A percentile compares a stretch with the other conserved stretches of the same genome.
Conservation (phyloP, 2,888 invertebrate species). For the Tipula lateralis region DNA sequence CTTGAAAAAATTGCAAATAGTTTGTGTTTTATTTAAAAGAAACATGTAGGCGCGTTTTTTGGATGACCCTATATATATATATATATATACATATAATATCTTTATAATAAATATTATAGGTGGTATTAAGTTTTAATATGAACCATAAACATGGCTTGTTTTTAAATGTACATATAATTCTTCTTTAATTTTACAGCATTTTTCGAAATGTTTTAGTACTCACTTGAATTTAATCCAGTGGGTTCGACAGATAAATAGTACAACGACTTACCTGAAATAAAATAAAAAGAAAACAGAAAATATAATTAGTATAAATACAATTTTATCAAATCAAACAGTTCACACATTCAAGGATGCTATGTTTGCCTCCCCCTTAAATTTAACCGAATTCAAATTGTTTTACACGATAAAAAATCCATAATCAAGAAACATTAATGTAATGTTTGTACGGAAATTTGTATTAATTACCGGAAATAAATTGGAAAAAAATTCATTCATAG, state of each 20-base stretch:
- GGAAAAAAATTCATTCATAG: not conserved
- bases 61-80: not conserved
- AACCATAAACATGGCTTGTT: not conserved
- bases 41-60: no score
- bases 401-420: no score
- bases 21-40: no score
- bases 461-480: not conserved
- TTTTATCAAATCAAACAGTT: not conserved
- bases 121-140: not conserved
- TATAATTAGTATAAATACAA: not conserved
- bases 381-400: no score
- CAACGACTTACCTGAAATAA: constrained; percentile 11
- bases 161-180: not conserved
- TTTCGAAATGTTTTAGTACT: not conserved
- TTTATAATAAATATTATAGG: not conserved
- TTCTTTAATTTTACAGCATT: no score
- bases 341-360: not conserved
- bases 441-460: not conserved
- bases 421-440: no score
- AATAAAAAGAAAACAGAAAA: not conserved
- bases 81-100: no score
- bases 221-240: not conserved
- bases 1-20: not conserved
- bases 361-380: no score
- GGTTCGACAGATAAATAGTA: constrained; percentile 24